phyloP scores from a whole-genome alignment of 2,797 vertebrate species.

The Rhabdomys pumilio region DNA sequence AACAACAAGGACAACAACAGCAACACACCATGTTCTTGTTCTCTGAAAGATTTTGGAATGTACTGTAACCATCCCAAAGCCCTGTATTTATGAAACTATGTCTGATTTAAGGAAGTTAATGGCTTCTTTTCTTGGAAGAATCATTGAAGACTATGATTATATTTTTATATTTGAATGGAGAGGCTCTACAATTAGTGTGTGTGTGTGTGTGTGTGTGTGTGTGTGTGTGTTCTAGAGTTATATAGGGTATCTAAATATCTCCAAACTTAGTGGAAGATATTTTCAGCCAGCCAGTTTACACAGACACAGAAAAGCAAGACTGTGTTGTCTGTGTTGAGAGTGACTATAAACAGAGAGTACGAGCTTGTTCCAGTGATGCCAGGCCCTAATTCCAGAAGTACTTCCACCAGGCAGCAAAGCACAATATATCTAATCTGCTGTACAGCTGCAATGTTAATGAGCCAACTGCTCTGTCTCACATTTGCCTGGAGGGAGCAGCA shows the following conservation, averaged over 20 bases:
- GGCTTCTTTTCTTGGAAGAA: conserved; percentile 21
- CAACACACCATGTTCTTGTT: neutral
- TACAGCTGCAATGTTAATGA: conserved; percentile 79
- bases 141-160: neutral
- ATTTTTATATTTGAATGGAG: neutral
- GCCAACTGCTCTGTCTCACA: neutral
- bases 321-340: conserved; percentile 48
- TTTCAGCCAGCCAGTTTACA: conserved; percentile 47
- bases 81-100: conserved; percentile 18
- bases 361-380: conserved; percentile 68
- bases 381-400: conserved; percentile 80
- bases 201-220: neutral
- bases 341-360: conserved; percentile 63
- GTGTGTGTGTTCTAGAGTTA: neutral
- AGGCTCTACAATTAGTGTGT: neutral
- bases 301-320: neutral
- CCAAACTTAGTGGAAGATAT: conserved; percentile 6
- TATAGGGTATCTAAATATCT: neutral
- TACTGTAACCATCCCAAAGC: neutral
- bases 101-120: conserved; percentile 17
- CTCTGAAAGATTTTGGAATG: neutral
- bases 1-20: neutral
- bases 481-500: conserved; percentile 53
- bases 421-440: conserved; percentile 69
- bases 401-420: neutral